Base-by-base conservation (phyloP, 2,797 vertebrate genomes). In the Acanthurus tractus region DNA sequence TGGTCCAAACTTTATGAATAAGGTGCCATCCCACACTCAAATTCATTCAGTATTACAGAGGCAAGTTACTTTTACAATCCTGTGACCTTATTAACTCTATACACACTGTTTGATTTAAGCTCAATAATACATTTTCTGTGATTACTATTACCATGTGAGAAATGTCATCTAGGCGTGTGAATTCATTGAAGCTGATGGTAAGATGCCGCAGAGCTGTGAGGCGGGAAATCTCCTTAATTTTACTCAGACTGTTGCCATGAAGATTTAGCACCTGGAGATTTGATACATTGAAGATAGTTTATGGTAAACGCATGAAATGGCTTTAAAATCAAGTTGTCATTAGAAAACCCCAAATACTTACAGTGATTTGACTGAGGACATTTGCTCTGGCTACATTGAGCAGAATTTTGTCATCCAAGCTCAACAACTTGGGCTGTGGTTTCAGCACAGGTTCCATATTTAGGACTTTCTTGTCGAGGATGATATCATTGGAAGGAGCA, bases 321-420 rank as follows among this genome's bases (percentile, higher is more conserved):
- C 53, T 29, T 80, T 17, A 61, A 53, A 75, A 29, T 50, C 2
- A 74, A 25, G 23, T 9, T 46, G 15, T 20, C 29, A 13, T 20
- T 75, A 66, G 11, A 67, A 34, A 34, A 34, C 5, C 29, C 29
- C 29, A 8, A 53, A 62, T 70, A 87, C 95, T 96, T 67, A 96
- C 96, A 75, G 94, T 94, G 88, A 98, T 96, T 83, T 97, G 96
- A 85, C 93, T 95, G 78, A 95, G 96, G 74, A 94, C 45, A 29
- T 90, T 96, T 48, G 94, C 95, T 88, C 90, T 92, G 77, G 95
- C 89, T 70, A 95, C 85, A 38, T 88, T 84, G 52, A 97, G 90
- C 70, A 96, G 34, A 0, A 92, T 94, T 84, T 92, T 95, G 78
- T 96, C 93, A 84, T 97, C 95, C 77, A 97, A 89, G 79, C 74